Percentiles rank a stretch among this genome's conserved stretches.
These are phyloP conservation scores for Varecia variegata DNA, from an alignment of 2,797 vertebrate genomes.

Conservation along the genomic window DNA sequence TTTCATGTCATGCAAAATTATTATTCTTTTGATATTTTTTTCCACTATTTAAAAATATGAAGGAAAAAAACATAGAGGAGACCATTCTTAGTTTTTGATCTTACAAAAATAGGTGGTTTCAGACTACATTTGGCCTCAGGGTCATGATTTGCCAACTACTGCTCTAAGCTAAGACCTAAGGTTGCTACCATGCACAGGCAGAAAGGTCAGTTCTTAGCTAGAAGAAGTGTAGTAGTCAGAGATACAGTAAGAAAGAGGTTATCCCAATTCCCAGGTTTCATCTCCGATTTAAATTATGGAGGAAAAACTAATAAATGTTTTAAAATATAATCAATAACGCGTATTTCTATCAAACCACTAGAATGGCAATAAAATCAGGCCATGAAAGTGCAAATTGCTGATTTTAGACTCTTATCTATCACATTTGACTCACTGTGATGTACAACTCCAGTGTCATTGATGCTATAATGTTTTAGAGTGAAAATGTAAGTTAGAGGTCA, in stretches of 20 bases:
- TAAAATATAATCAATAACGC: not conserved
- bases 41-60: not conserved
- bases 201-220: not conserved
- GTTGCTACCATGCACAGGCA: fast-evolving
- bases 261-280: not conserved
- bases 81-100: not conserved
- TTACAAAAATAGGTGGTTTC: not conserved
- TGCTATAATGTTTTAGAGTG: not conserved
- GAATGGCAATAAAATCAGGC: not conserved
- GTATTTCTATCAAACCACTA: not conserved
- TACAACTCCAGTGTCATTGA: no score
- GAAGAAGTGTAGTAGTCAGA: not conserved
- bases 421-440: fast-evolving
- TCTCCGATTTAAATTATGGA: not conserved
- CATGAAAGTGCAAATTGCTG: no score
- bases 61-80: not conserved
- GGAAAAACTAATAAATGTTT: not conserved
- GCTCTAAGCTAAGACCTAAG: not conserved
- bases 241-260: not conserved
- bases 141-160: no score
- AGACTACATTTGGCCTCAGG: not conserved
- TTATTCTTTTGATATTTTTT: not conserved
- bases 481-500: not conserved
- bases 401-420: not conserved
- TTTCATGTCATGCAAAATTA: not conserved